phyloP scores from a whole-genome alignment of 2,113 vertebrate genomes.

The Pristiophorus japonicus region DNA sequence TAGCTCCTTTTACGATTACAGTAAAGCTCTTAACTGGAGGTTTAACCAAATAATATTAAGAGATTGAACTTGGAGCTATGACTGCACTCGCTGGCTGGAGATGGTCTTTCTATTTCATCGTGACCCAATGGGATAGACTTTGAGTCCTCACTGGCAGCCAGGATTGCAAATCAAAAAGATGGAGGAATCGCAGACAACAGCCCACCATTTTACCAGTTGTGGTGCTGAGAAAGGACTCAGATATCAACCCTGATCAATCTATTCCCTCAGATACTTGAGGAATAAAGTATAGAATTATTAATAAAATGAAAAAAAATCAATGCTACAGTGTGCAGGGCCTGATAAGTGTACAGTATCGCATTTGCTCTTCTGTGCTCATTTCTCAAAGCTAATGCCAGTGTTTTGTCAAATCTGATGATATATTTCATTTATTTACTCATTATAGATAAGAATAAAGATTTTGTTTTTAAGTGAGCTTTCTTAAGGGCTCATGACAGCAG shows the following conservation, averaged over 20 bases:
- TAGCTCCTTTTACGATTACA: neutral
- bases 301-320: neutral
- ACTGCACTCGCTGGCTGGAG: too few species aligned
- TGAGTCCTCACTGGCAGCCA: too few species aligned
- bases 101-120: too few species aligned
- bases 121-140: too few species aligned
- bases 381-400: neutral
- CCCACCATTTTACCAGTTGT: too few species aligned
- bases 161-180: too few species aligned
- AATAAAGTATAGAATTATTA: neutral
- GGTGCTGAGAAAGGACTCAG: neutral
- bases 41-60: neutral
- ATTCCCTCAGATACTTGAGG: neutral
- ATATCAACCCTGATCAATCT: neutral
- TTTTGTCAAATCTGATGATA: neutral
- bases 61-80: neutral
- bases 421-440: too few species aligned
- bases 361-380: neutral
- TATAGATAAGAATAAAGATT: neutral
- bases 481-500: neutral
- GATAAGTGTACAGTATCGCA: neutral
- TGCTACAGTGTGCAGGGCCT: neutral
- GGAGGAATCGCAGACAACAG: too few species aligned
- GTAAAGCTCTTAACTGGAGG: neutral
- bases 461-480: neutral